Percentiles rank a stretch among this genome's conserved stretches.
These are phyloP conservation scores for Mallotus villosus DNA, from an alignment of 2,797 vertebrate species.

Conservation along the genomic window DNA sequence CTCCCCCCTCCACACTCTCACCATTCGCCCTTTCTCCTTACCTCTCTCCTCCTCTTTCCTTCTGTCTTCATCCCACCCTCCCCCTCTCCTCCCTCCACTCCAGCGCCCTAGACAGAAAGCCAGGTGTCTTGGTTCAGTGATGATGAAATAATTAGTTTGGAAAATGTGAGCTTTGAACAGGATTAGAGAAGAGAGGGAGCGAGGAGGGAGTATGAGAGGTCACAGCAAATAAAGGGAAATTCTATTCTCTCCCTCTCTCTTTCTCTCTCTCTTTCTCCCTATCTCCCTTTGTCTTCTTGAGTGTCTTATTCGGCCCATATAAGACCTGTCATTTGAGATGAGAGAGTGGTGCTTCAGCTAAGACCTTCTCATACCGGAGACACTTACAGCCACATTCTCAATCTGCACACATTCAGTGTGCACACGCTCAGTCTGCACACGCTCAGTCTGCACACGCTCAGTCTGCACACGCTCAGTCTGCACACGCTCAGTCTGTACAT, in stretches of 20 bases:
- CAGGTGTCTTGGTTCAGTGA: conserved; percentile 30
- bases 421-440: no score
- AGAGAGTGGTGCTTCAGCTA: not conserved
- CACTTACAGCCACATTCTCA: no score
- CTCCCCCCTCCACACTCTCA: not conserved
- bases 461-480: no score
- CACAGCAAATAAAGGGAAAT: conserved; percentile 24
- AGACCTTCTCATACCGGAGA: not conserved
- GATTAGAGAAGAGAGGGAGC: conserved; percentile 30
- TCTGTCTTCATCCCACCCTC: not conserved
- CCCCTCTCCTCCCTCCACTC: not conserved
- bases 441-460: no score
- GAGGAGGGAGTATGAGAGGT: conserved; percentile 8
- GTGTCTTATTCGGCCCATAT: not conserved
- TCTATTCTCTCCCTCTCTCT: conserved; percentile 10
- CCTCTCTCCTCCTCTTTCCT: not conserved
- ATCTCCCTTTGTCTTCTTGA: not conserved
- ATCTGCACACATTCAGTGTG: no score
- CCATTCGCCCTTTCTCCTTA: not conserved
- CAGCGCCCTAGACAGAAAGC: conserved; percentile 4
- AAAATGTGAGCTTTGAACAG: conserved; percentile 38
- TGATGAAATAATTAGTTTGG: conserved; percentile 48
- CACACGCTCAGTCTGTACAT: no score
- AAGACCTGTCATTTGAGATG: not conserved
- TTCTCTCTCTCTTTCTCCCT: conserved; percentile 13